Evolutionary conservation across 2,113 vertebrate species (phyloP), one percentile per base, ranked within the genome.

Genomic region (Steatornis caripensis): DNA sequence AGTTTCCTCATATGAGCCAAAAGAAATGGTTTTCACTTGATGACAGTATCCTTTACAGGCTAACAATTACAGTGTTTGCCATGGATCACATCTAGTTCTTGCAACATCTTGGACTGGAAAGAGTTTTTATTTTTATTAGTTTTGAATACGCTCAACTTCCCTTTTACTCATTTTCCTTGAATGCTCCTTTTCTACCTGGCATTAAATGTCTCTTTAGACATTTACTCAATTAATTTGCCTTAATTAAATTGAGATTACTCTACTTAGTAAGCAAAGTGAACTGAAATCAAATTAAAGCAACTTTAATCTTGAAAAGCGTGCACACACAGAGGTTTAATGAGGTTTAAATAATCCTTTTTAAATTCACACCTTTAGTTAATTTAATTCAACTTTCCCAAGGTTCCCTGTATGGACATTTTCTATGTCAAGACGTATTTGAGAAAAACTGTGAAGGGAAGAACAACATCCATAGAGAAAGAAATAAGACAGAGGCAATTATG

Each of bases 201-300:
- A 65, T 71, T 89, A 91, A 80, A 82, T 61, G 39, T 79, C 77
- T 91, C 81, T 87, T 87, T 65, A 91, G 87, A 76, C 93, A 76
- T 61, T 94, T 65, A 89, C 87, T 94, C 87, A 96, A 94, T 96
- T 95, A 95, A 95, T 96, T 96, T 93, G 22, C 61, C 57, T 76
- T 96, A 95, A 97, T 97, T 96, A 95, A 95, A 94, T 85, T 87
- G 87, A 91, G 91, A 93, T 84, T 93, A 93, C 91, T 93, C 87
- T 81, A 95, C 58, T 95, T 90, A 88, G 46, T 70, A 95, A 96
- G 71, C n/a, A 32, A 74, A 96, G 77, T 82, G 81, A 94, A 88
- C 82, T 61, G 84, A 95, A 96, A 93, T 91, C 82, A 96, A 96
- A 96, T 96, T 91, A 96, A 95, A 91, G 43, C 54, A 91, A 90